Percentiles rank a stretch among this genome's conserved stretches.
These are phyloP conservation scores for Scelioninae gen. 1 DNA, from an alignment of 2,888 invertebrate genomes.

Conservation along the genomic window DNA sequence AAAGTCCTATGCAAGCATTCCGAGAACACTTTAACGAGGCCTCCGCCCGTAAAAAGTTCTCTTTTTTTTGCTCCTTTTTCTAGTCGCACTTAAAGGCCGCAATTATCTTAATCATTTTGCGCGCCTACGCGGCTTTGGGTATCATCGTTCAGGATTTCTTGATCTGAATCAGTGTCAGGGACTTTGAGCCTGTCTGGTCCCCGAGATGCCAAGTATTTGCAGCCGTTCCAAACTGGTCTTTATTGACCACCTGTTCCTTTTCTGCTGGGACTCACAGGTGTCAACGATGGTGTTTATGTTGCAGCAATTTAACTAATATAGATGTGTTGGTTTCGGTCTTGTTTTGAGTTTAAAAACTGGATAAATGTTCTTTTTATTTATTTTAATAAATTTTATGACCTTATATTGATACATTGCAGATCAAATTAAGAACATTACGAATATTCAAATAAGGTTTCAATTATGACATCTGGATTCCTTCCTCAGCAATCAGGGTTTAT, in stretches of 20 bases:
- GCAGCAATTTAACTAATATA: too few species aligned
- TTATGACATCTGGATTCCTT: too few species aligned
- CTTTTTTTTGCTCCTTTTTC: constrained; percentile 26
- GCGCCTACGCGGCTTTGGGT: constrained; percentile 15
- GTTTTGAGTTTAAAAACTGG: too few species aligned
- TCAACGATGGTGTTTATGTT: background rate
- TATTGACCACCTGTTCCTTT: constrained; percentile 43
- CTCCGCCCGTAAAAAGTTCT: constrained; percentile 69
- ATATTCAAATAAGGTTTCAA: too few species aligned
- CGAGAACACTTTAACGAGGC: constrained; percentile 63
- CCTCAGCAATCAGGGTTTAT: too few species aligned
- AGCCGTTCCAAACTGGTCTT: constrained; percentile 33
- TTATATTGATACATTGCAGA: too few species aligned
- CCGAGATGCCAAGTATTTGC: background rate
- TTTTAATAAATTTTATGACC: too few species aligned
- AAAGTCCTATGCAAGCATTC: constrained; percentile 59
- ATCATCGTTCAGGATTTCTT: background rate
- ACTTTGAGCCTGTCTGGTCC: constrained; percentile 6
- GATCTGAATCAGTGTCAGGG: constrained; percentile 52
- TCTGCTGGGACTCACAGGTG: constrained; percentile 36
- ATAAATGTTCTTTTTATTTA: too few species aligned
- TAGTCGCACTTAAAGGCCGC: background rate
- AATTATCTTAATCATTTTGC: constrained; percentile 11
- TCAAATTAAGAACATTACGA: too few species aligned
- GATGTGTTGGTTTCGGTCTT: too few species aligned